phyloP scores from a whole-genome alignment of 1,140 invertebrate genomes.

The Cataglyphis hispanica region DNA sequence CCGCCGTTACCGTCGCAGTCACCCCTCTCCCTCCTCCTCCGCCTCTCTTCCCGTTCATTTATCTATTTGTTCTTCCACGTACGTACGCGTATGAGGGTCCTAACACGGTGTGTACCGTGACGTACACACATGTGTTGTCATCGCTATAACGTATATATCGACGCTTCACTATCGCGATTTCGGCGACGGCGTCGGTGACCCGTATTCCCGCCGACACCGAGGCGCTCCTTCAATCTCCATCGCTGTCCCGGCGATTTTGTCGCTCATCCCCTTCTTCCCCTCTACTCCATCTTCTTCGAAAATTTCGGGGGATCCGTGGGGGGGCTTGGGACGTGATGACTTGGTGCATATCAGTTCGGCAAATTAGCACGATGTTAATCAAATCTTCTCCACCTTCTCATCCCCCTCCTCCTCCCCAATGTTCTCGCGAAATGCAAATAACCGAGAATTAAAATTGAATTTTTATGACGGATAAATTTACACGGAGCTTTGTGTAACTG shows the following conservation, averaged over 20 bases:
- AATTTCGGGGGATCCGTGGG: background rate
- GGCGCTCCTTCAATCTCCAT: conserved; percentile 33
- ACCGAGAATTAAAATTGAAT: conserved; percentile 28
- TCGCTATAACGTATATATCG: conserved; percentile 32
- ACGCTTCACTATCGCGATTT: conserved; percentile 15
- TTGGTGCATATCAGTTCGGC: background rate
- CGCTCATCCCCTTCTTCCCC: background rate
- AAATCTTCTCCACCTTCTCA: background rate
- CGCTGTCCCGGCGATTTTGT: background rate
- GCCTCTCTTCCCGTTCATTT: conserved; percentile 31
- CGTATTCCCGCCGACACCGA: conserved; percentile 54
- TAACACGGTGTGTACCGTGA: conserved; percentile 7
- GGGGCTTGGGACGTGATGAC: conserved; percentile 27
- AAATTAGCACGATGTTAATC: conserved; percentile 51
- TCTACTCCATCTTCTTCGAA: background rate
- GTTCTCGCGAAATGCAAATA: conserved; percentile 14
- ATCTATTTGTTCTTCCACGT: conserved; percentile 52
- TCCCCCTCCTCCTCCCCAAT: too few species aligned
- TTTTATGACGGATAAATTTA: background rate
- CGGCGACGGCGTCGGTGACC: conserved; percentile 59
- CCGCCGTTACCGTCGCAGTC: too few species aligned
- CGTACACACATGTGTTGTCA: background rate
- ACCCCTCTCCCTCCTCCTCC: background rate
- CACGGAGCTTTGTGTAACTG: background rate
- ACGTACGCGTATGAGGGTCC: conserved; percentile 2